Percentiles rank a stretch among this genome's conserved stretches.
Conservation (phyloP, 2,888 invertebrate genomes). For the Thereva unica region DNA sequence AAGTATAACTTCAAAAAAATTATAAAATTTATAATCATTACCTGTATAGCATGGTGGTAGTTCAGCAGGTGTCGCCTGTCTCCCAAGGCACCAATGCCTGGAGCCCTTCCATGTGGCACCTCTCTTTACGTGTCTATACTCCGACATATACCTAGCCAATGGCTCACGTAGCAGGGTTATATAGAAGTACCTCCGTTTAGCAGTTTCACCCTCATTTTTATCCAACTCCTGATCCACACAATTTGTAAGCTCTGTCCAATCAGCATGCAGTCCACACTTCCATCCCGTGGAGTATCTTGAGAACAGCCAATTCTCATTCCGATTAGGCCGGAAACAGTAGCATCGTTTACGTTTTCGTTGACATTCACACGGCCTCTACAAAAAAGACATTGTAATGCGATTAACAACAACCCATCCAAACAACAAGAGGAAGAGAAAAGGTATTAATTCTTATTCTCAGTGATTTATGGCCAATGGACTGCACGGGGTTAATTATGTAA, state of each 20-base stretch:
- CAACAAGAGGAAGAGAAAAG: background rate
- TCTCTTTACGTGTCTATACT: slow-evolving; percentile 94
- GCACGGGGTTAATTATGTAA: slow-evolving; percentile 31
- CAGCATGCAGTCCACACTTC: slow-evolving; percentile 97
- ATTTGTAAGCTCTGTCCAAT: slow-evolving; percentile 94
- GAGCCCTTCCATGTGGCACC: slow-evolving; percentile 95
- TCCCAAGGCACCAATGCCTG: slow-evolving; percentile 73
- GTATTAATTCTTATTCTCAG: slow-evolving; percentile 10
- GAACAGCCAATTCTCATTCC: slow-evolving; percentile 96
- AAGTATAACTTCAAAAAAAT: too few species aligned
- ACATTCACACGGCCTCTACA: slow-evolving; percentile 89
- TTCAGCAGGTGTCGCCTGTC: slow-evolving; percentile 77
- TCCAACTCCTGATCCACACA: slow-evolving; percentile 92
- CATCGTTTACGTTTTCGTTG: slow-evolving; percentile 85
- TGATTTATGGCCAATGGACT: slow-evolving; percentile 18
- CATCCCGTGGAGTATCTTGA: slow-evolving; percentile 96
- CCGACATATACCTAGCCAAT: slow-evolving; percentile 89
- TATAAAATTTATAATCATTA: slow-evolving; percentile 22
- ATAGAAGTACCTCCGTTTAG: slow-evolving; percentile 90
- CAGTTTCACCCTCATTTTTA: slow-evolving; percentile 81
- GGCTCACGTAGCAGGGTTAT: slow-evolving; percentile 95
- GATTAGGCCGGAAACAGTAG: slow-evolving; percentile 89
- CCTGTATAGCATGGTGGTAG: slow-evolving; percentile 78
- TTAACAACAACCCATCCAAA: slow-evolving; percentile 23
- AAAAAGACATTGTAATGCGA: slow-evolving; percentile 57